phyloP scores from a whole-genome alignment of 2,113 vertebrate species.

The Pseudolaguvia tuberculata region DNA sequence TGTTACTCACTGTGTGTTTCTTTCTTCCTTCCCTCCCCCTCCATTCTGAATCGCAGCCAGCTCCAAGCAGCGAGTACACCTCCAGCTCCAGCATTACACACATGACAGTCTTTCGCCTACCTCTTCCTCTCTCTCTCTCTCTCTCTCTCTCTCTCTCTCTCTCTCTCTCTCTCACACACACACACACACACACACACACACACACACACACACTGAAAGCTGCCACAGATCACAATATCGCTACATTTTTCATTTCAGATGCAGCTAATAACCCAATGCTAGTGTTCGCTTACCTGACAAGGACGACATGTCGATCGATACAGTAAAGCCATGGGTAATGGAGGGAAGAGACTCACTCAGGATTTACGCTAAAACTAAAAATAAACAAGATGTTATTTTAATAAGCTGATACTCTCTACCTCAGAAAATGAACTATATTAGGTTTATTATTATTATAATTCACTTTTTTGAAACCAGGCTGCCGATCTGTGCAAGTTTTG shows the following conservation, averaged over 20 bases:
- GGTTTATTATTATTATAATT: background rate
- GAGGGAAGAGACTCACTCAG: background rate
- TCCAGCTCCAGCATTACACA: constrained; percentile 43
- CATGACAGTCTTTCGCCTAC: constrained; percentile 41
- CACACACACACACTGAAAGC: background rate
- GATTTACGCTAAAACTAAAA: background rate
- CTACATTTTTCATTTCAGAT: background rate
- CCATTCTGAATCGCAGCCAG: constrained; percentile 25
- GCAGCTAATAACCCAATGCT: background rate
- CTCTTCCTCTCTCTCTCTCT: constrained; percentile 3
- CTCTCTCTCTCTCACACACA: constrained; percentile 3
- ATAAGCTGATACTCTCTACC: background rate
- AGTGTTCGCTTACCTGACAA: background rate
- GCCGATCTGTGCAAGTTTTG: background rate
- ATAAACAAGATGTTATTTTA: constrained; percentile 3
- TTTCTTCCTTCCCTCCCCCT: constrained; percentile 46
- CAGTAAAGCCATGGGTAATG: background rate
- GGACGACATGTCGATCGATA: background rate
- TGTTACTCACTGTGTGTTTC: constrained; percentile 44
- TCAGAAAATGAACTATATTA: no score
- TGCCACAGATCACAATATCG: background rate
- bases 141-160: background rate
- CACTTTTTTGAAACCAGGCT: background rate
- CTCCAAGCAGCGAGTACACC: constrained; percentile 36
- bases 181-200: background rate